These are phyloP conservation scores for Ochropleura plecta DNA, from an alignment of 2,888 invertebrate species.

Conservation along the genomic window DNA sequence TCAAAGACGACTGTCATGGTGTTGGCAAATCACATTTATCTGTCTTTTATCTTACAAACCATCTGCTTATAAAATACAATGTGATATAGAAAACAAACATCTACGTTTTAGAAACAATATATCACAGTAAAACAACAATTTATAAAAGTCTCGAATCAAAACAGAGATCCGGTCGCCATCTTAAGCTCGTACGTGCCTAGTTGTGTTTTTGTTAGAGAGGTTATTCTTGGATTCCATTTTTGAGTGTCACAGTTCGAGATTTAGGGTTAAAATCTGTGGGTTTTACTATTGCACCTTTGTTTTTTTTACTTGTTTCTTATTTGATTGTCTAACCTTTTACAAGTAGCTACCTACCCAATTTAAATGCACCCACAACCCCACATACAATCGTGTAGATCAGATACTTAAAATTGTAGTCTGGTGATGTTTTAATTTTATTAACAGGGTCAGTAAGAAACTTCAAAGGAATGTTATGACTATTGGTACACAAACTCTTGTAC, in stretches of 20 bases:
- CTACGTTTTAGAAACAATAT: constrained; percentile 73
- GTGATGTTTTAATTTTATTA: not conserved
- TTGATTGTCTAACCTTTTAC: not conserved
- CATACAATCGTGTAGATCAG: not conserved
- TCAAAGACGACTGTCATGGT: constrained; percentile 60
- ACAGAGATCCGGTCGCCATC: constrained; percentile 70
- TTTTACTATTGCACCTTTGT: constrained; percentile 27
- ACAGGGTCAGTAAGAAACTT: constrained; percentile 8
- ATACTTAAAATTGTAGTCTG: not conserved
- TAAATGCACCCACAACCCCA: not conserved
- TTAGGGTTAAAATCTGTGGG: constrained; percentile 41
- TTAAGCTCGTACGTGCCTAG: constrained; percentile 68
- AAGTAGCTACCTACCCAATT: not conserved
- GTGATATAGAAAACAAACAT: constrained; percentile 71
- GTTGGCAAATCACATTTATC: constrained; percentile 68
- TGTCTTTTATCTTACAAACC: constrained; percentile 64
- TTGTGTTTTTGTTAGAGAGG: constrained; percentile 60
- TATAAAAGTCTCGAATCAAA: constrained; percentile 77
- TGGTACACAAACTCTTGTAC: not conserved
- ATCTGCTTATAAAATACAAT: constrained; percentile 71
- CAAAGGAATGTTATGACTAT: constrained; percentile 26
- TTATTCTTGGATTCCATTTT: constrained; percentile 61
- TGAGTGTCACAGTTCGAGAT: constrained; percentile 47
- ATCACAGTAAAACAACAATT: constrained; percentile 75
- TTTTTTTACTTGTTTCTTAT: constrained; percentile 7